Base-by-base conservation (phyloP, 35 echinoderm and acorn worm genomes). In the Acanthaster planci region DNA sequence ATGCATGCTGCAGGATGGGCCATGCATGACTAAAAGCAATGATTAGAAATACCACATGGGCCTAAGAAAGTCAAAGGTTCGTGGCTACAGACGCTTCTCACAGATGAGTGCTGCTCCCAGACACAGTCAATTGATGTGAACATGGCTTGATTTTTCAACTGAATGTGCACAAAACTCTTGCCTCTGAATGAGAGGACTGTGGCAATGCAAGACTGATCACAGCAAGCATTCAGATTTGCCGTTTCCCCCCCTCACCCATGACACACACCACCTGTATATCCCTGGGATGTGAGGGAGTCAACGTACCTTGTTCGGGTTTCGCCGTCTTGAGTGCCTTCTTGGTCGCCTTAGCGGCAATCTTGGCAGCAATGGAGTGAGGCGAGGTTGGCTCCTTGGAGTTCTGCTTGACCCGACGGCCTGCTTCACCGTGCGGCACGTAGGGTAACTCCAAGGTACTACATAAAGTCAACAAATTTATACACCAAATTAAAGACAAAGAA, bases 291-390 rank as follows among this genome's bases (percentile, higher is more conserved):
- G 4, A 47, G 42, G 4, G 4, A 47, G 12, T 85, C 50, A 37
- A 64, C 67, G 79, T 84, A 72, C 64, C 64, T 31, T 72, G 64
- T n/a, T 72, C 64, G 26, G 34, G 64, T 72, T 72, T 72, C 8
- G 90, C 42, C 47, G 57, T 82, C 68, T 92, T 93, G 26, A 90
- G 80, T 39, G 88, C 86, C 38, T 86, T 93, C 81, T 93, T 93
- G 14, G 91, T 97, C 35, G 95, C 95, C 50, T 97, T 93, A 54
- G 94, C 94, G 76, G 91, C 85, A 40, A 87, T 82, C 76, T 93
- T 93, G 52, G 95, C 95, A 39, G 95, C 95, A 34, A 97, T 86
- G 23, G 95, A 87, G 40, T 97, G 95, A 12, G 95, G 95, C 1
- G 95, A 97, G 42, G 95, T 97, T 37, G 91, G 92, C 86, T 90